Percentiles rank a stretch among this genome's conserved stretches.
Conservation (phyloP, 2,797 vertebrate species). For the Urophycis tenuis region DNA sequence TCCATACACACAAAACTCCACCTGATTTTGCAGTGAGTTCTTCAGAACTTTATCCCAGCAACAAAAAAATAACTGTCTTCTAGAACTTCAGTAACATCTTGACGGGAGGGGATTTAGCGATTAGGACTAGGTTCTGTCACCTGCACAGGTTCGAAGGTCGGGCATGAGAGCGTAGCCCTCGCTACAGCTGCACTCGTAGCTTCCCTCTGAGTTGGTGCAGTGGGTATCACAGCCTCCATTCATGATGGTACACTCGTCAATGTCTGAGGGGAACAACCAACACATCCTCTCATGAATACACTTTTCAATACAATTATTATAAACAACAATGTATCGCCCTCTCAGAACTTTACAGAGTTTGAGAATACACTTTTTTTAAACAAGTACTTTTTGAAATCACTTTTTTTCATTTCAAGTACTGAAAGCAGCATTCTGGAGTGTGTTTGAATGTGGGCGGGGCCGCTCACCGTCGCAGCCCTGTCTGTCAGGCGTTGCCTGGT, state of each 20-base stretch:
- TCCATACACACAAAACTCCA: too few relatives aligned
- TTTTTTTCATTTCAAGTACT: not conserved
- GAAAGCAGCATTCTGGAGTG: not conserved
- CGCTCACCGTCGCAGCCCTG: constrained; percentile 86
- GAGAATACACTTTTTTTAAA: not conserved
- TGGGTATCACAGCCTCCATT: constrained; percentile 87
- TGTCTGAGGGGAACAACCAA: constrained; percentile 67
- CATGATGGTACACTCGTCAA: constrained; percentile 85
- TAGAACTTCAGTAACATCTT: not conserved
- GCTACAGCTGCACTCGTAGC: constrained; percentile 85
- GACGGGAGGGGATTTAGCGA: not conserved
- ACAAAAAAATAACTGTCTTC: not conserved
- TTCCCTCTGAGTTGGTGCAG: constrained; percentile 90
- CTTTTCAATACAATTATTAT: not conserved
- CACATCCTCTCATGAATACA: not conserved
- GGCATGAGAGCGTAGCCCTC: constrained; percentile 87
- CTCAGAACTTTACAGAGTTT: not conserved
- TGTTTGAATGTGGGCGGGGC: not conserved
- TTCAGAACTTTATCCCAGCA: not conserved
- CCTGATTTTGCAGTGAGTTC: not conserved
- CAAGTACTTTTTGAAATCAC: too few relatives aligned
- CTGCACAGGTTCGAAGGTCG: constrained; percentile 80
- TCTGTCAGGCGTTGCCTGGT: constrained; percentile 80
- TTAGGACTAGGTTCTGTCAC: constrained; percentile 48
- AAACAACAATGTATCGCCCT: not conserved